Evolutionary conservation across 2,888 invertebrate genomes (phyloP).

Genomic region (Epirrhoe alternata): DNA sequence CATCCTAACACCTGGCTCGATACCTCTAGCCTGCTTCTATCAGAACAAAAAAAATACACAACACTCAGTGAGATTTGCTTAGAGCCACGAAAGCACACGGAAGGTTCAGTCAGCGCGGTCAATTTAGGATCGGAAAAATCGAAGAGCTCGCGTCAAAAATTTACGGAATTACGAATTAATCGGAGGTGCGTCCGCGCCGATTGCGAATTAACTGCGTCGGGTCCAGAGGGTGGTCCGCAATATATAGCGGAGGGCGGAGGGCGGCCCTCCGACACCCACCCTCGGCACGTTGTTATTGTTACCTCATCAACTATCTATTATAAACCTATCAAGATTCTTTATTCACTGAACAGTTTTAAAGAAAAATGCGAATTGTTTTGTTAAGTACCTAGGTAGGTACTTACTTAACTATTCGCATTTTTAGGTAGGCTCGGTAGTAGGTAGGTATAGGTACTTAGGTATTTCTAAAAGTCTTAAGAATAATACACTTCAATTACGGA

Average conservation of each 20-base stretch:
- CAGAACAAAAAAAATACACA: not conserved
- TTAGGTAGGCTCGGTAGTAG: too few species aligned
- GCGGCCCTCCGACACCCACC: constrained; percentile 12
- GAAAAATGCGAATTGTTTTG: not conserved
- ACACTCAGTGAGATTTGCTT: too few species aligned
- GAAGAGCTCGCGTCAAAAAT: too few species aligned
- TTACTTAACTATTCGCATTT: not conserved
- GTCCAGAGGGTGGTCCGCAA: constrained; percentile 1
- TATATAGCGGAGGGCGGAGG: constrained; percentile 23
- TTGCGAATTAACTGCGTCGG: constrained; percentile 13
- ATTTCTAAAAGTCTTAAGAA: too few species aligned
- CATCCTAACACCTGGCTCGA: too few species aligned
- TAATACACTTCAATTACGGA: too few species aligned
- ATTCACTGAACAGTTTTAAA: not conserved
- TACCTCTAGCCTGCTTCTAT: too few species aligned
- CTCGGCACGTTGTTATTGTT: not conserved
- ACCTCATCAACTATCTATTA: not conserved
- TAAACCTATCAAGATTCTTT: not conserved
- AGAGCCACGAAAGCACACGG: too few species aligned
- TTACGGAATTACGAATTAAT: not conserved
- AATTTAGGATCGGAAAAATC: too few species aligned
- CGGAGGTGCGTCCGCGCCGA: constrained; percentile 26
- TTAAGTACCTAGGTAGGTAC: not conserved
- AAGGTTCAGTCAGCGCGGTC: too few species aligned
- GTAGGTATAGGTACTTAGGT: too few species aligned